Base-by-base conservation (phyloP, 2,113 vertebrate species). In the Taurulus bubalis region DNA sequence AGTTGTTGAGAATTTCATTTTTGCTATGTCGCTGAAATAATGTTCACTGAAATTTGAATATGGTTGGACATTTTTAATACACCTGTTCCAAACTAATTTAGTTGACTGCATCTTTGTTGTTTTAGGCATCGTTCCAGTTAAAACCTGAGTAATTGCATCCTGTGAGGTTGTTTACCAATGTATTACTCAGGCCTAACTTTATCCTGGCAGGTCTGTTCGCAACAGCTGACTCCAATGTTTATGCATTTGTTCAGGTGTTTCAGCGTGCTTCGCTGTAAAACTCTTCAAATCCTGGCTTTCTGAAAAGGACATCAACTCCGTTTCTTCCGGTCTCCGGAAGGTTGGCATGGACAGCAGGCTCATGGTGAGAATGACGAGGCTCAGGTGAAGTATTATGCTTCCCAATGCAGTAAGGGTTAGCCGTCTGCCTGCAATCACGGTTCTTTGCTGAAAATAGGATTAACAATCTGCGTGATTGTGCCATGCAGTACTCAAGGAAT, bases 261-360 rank as follows among this genome's bases (percentile, higher is more conserved):
- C 97, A 71, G 97, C 98, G 81, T 95, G 95, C 91, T 99, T 99
- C 87, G 97, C 98, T 84, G 97, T 99, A 80, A 99, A 99, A 93
- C 96, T 99, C 79, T 99, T 99, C 93, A 99, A 99, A 94, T 98
- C 98, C 1, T 99, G 97, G 98, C 97, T 99, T 90, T 97, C 97
- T 67, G 98, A 99, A 89, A 99, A 97, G 91, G 98, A 99, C 91
- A 98, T 99, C 89, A 96, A 96, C 85, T 98, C 98, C 4, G 97
- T 99, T 20, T 95, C 97, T 89, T 95, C 88, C 89, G 97, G 96
- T 86, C 97, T 98, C 80, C 95, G 97, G 53, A 99, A 98, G 94
- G 97, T 99, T 82, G 97, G 97, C 93, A 99, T 99, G 98, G 98
- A 99, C 90, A 99, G 97, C 92, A 96, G 98, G 90, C 95, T 99